Evolutionary conservation across 2,113 vertebrate genomes (phyloP), one percentile per base, ranked within the genome.

Genomic region (Laterallus jamaicensis): DNA sequence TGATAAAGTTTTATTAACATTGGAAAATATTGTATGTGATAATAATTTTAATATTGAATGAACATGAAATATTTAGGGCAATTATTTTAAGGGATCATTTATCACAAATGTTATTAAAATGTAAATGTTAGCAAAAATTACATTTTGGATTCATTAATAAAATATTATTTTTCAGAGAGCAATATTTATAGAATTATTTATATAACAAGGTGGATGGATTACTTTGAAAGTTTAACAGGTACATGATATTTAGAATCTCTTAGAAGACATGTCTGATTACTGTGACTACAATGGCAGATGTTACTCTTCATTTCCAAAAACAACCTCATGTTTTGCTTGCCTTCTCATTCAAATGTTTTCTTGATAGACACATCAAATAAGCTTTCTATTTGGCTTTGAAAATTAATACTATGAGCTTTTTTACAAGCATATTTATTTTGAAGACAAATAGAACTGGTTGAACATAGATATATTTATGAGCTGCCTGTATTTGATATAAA

Each of bases 251-350:
- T 91, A 83, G n/a, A 73, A 28, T 58, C 17, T 58, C 63, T 73
- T 32, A 55, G 32, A 95, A 69, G 50, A 69, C 64, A 50, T 35
- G 15, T 73, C 54, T 92, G 70, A 73, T 73, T 75, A 76, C 42
- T 91, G 35, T 59, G n/a, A 90, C 78, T 95, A 66, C 93, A 82
- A 90, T 67, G 82, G 40, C 78, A 96, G 63, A 90, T 76, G 81
- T 55, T 87, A 60, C 35, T 85, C 66, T 85, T 82, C 3, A 66
- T 63, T 90, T 92, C 64, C 52, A 67, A 82, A 91, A 94, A 28
- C 8, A 76, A 31, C 26, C 29, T 95, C 58, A 80, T 59, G 74
- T 40, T 80, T 82, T 90, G 1, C 60, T 82, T 87, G 31, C 20
- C 20, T 90, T 82, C 40, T 67, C 32, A 52, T 88, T 90, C 20